Percentiles rank a stretch among this genome's conserved stretches.
Evolutionary conservation across 2,113 vertebrate species (phyloP).

Genomic region (Thryonomys swinderianus): DNA sequence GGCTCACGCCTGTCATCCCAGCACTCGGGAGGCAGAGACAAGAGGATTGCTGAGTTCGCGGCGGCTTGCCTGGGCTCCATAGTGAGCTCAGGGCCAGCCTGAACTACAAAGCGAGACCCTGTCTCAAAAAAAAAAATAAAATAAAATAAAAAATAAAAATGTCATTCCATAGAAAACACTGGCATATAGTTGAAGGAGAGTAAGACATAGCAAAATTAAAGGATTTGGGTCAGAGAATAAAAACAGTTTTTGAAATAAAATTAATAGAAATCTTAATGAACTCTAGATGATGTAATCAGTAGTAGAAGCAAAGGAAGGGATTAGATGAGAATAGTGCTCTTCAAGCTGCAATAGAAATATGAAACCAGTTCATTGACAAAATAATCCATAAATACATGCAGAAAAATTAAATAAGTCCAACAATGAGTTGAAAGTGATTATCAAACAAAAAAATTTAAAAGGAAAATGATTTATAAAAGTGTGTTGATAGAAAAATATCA

Average conservation of each 20-base stretch:
- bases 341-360: background rate
- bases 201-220: background rate
- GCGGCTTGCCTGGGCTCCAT: too few species aligned
- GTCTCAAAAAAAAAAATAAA: too few species aligned
- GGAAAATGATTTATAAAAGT: background rate
- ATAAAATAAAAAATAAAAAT: too few species aligned
- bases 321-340: background rate
- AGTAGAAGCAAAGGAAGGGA: background rate
- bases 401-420: background rate
- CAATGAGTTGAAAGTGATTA: background rate
- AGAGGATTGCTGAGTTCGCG: too few species aligned
- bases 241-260: background rate
- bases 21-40: too few species aligned
- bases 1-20: too few species aligned
- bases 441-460: background rate
- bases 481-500: constrained; percentile 7
- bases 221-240: background rate
- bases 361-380: background rate
- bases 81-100: too few species aligned
- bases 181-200: background rate
- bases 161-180: background rate
- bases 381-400: background rate
- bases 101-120: too few species aligned
- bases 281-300: background rate
- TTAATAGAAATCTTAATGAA: background rate